A percentile compares a stretch with the other conserved stretches of the same genome.
Evolutionary conservation across 2,113 vertebrate genomes (phyloP).

Genomic region (Podarcis cretensis): DNA sequence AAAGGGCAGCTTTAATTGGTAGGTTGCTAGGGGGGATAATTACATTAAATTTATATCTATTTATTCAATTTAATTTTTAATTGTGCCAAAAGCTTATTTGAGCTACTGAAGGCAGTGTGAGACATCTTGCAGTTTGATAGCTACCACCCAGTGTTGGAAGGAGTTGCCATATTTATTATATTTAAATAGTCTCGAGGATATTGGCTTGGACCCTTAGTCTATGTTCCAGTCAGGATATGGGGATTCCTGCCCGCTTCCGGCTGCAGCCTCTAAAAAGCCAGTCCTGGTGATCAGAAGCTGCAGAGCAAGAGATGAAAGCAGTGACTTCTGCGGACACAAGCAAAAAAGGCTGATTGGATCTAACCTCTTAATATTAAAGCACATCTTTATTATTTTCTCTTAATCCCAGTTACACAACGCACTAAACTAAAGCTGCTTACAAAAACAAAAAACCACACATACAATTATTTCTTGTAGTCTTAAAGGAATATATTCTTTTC

Average conservation of each 20-base stretch:
- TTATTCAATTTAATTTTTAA: not conserved
- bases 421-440: not conserved
- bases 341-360: not conserved
- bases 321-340: not conserved
- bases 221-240: not conserved
- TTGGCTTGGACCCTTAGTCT: not conserved
- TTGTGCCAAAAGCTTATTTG: not conserved
- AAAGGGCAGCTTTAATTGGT: not conserved
- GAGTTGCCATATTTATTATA: not conserved
- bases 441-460: too few relatives aligned
- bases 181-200: not conserved
- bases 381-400: not conserved
- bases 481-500: not conserved
- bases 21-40: not conserved
- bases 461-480: too few relatives aligned
- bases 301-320: not conserved
- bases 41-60: too few relatives aligned
- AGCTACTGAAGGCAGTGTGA: not conserved
- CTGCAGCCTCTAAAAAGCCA: too few relatives aligned
- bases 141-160: too few relatives aligned
- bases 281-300: too few relatives aligned
- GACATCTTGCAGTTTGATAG: not conserved
- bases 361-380: not conserved
- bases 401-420: too few relatives aligned
- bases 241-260: not conserved